phyloP scores from a whole-genome alignment of 1,140 invertebrate genomes.

The Drosophila repletoides region DNA sequence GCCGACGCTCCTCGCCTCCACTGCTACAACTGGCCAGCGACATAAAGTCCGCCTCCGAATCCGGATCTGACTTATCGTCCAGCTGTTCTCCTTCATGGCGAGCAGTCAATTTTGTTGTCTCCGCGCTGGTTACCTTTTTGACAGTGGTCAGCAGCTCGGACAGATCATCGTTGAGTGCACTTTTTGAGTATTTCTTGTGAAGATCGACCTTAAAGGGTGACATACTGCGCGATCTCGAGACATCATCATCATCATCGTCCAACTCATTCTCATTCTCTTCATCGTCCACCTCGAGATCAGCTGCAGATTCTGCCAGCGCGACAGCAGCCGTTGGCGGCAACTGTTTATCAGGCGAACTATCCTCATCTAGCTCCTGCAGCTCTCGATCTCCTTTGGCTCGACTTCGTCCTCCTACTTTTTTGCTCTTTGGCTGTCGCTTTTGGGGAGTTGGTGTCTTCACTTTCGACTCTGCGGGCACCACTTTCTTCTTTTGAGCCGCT shows the following conservation, averaged over 20 bases:
- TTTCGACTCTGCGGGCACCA: conserved; percentile 61
- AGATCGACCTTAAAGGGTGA: conserved; percentile 82
- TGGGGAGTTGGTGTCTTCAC: conserved; percentile 57
- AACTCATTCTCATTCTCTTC: conserved; percentile 36
- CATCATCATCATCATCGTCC: conserved; percentile 55
- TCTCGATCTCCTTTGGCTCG: conserved; percentile 33
- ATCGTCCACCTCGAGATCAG: conserved; percentile 70
- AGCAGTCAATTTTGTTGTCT: conserved; percentile 59
- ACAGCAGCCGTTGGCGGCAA: conserved; percentile 72
- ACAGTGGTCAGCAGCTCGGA: conserved; percentile 74
- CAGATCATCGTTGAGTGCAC: conserved; percentile 81
- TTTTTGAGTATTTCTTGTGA: conserved; percentile 82
- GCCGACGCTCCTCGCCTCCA: conserved; percentile 26
- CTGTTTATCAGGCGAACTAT: conserved; percentile 49
- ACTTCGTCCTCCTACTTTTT: conserved; percentile 39
- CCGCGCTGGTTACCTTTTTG: conserved; percentile 63
- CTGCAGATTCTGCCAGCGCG: conserved; percentile 67
- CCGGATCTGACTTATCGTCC: conserved; percentile 19
- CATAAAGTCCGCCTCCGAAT: conserved; percentile 68
- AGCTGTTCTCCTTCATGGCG: conserved; percentile 42
- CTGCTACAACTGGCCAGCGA: conserved; percentile 56
- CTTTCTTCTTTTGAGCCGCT: conserved; percentile 69
- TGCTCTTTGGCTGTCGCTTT: conserved; percentile 53
- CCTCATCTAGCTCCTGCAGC: conserved; percentile 12
- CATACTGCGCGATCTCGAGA: conserved; percentile 65